Conservation (phyloP, 2,888 invertebrate genomes). For the Apantesis nais region DNA sequence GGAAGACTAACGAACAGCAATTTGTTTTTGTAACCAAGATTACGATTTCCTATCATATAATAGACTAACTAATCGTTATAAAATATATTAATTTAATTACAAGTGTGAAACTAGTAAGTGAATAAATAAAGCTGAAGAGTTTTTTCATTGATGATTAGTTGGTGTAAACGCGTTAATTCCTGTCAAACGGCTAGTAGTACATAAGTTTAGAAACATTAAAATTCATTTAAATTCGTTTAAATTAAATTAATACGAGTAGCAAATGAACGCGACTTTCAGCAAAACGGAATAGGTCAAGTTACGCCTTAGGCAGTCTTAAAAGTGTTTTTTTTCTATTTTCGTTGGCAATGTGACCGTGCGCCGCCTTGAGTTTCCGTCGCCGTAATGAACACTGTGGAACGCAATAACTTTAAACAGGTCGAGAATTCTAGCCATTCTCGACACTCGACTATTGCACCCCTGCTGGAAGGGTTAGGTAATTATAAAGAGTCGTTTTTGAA, state of each 20-base stretch:
- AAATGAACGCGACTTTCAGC: conserved; percentile 28
- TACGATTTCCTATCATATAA: too few species aligned
- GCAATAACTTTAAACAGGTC: conserved; percentile 56
- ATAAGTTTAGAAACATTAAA: conserved; percentile 20
- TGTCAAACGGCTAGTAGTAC: background rate
- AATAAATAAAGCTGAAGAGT: too few species aligned
- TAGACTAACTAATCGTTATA: too few species aligned
- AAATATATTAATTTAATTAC: too few species aligned
- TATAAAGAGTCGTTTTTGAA: conserved; percentile 23
- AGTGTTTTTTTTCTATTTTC: conserved; percentile 35
- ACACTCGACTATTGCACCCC: conserved; percentile 31
- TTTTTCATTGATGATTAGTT: background rate
- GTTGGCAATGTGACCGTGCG: conserved; percentile 24
- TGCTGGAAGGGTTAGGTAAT: conserved; percentile 27
- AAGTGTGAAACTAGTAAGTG: too few species aligned
- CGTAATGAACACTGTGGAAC: conserved; percentile 49
- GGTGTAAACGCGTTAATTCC: background rate
- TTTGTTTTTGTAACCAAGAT: too few species aligned
- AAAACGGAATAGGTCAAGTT: conserved; percentile 46
- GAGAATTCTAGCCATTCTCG: conserved; percentile 48
- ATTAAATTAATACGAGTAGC: conserved; percentile 35
- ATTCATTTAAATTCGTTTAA: conserved; percentile 25
- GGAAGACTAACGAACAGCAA: too few species aligned
- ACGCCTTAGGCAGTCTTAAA: conserved; percentile 23
- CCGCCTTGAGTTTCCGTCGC: conserved; percentile 33